Conservation (phyloP, 2,113 vertebrate genomes). For the Cardinalis cardinalis region DNA sequence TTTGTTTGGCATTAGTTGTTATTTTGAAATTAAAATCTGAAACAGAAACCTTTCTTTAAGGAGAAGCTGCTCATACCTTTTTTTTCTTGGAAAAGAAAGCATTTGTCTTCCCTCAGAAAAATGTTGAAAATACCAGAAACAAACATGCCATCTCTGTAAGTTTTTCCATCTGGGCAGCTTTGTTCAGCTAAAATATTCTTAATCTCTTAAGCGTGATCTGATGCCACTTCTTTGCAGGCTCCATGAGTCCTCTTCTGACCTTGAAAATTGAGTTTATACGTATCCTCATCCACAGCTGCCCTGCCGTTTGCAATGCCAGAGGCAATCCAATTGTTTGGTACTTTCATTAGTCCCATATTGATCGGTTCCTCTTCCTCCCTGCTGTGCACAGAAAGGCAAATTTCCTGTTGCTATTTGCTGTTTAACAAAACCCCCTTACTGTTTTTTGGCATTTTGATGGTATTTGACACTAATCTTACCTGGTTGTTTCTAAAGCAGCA, state of each 20-base stretch:
- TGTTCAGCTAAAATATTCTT: neutral
- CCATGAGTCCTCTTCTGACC: slow-evolving; percentile 47
- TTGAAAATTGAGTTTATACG: slow-evolving; percentile 37
- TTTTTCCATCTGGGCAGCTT: neutral
- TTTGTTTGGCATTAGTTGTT: neutral
- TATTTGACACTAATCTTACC: neutral
- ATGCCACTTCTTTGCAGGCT: slow-evolving; percentile 1
- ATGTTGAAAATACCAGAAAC: neutral
- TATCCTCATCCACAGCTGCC: neutral
- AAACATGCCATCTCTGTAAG: neutral
- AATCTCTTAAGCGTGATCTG: neutral
- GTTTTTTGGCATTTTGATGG: neutral
- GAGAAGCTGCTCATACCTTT: neutral
- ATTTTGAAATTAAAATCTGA: neutral
- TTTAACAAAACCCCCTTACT: neutral
- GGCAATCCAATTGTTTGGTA: slow-evolving; percentile 53
- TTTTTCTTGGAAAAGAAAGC: neutral
- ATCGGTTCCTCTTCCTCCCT: neutral
- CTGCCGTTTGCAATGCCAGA: slow-evolving; percentile 13
- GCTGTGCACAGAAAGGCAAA: neutral
- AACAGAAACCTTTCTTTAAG: neutral
- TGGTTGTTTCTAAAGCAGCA: neutral
- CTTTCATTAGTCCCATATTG: slow-evolving; percentile 33
- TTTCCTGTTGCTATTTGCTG: slow-evolving; percentile 22
- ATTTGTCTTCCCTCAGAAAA: neutral